Evolutionary conservation across 2,888 invertebrate genomes (phyloP).

Genomic region (Drosophila helvetica): DNA sequence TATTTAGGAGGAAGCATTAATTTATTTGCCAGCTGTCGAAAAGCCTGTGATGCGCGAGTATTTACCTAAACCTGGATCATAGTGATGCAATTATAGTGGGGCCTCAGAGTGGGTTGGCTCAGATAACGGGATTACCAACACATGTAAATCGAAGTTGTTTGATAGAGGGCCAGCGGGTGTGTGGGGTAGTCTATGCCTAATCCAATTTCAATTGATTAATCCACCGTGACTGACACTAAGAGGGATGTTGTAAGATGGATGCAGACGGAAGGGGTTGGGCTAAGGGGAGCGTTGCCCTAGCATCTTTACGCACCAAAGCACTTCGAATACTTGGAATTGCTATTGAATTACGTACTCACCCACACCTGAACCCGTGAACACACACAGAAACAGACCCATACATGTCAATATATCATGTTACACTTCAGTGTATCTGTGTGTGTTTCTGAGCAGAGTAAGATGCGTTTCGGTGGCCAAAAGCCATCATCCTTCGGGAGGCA

Average conservation of each 20-base stretch:
- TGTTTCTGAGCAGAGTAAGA: slow-evolving; percentile 47
- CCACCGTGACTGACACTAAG: slow-evolving; percentile 60
- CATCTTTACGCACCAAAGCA: slow-evolving; percentile 58
- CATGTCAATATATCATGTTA: slow-evolving; percentile 29
- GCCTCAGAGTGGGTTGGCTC: too few species aligned
- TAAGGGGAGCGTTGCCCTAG: too few species aligned
- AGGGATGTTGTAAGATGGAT: slow-evolving; percentile 38
- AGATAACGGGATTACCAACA: too few species aligned
- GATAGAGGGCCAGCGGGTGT: background rate
- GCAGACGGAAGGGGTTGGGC: slow-evolving; percentile 4
- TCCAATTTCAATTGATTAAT: slow-evolving; percentile 73
- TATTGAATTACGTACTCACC: slow-evolving; percentile 59
- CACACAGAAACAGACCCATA: background rate
- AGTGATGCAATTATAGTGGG: too few species aligned
- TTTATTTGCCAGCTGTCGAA: too few species aligned
- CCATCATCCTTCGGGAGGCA: slow-evolving; percentile 3
- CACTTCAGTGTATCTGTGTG: slow-evolving; percentile 53
- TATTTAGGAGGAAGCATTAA: too few species aligned
- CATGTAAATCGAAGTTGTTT: slow-evolving; percentile 46
- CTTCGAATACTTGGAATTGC: slow-evolving; percentile 49
- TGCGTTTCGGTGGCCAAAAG: slow-evolving; percentile 43
- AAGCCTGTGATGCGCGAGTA: too few species aligned
- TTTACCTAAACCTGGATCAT: too few species aligned
- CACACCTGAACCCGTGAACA: background rate
- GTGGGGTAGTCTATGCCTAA: slow-evolving; percentile 39